These are phyloP conservation scores for Tylochromis polylepis DNA, from an alignment of 2,113 vertebrate species.

Conservation along the genomic window DNA sequence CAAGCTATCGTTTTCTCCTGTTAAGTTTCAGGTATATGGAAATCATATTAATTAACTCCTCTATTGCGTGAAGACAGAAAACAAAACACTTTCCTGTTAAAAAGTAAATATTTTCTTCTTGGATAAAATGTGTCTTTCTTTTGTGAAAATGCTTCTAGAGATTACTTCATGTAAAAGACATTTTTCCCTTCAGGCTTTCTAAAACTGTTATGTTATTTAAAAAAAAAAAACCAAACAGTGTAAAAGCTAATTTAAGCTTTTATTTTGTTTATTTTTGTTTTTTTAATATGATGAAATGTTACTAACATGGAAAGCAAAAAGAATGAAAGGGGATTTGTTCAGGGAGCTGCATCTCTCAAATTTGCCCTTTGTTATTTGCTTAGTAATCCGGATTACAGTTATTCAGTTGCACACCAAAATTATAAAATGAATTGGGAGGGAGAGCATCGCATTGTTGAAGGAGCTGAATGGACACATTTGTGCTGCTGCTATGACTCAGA, in stretches of 20 bases:
- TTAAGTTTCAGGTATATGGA: neutral
- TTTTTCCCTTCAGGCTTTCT: neutral
- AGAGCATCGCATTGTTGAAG: neutral
- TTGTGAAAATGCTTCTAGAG: neutral
- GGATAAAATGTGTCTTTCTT: neutral
- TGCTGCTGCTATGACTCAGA: conserved; percentile 8
- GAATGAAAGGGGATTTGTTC: neutral
- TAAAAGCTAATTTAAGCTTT: neutral
- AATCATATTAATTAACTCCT: neutral
- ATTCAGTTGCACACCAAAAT: neutral
- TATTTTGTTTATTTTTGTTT: neutral
- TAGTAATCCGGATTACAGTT: neutral
- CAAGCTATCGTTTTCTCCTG: neutral
- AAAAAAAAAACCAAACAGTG: no score
- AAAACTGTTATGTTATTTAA: neutral
- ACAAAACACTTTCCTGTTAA: neutral
- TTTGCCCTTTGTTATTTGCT: neutral
- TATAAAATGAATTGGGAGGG: neutral
- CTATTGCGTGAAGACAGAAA: neutral
- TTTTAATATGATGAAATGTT: neutral
- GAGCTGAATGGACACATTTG: neutral
- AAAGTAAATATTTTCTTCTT: neutral
- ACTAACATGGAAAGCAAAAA: neutral
- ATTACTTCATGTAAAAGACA: neutral
- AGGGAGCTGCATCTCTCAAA: neutral